A percentile compares a stretch with the other conserved stretches of the same genome.
Conservation (phyloP, 30 jellyfish, hydroid and myxozoan genomes). For the Pelagia noctiluca region DNA sequence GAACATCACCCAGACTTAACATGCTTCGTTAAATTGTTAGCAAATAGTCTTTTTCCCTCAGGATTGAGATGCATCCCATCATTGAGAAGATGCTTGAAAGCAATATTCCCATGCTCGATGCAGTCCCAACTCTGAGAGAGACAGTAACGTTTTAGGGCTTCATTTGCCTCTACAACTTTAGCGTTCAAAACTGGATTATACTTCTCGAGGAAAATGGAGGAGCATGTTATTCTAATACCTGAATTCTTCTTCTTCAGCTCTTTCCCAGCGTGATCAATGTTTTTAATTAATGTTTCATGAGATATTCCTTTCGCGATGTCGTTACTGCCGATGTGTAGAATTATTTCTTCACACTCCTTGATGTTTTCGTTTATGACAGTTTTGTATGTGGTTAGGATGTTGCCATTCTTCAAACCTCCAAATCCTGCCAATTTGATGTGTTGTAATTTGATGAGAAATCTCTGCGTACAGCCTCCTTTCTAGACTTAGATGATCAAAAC, state of each 20-base stretch:
- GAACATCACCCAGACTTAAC: background rate
- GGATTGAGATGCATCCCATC: too few relatives aligned
- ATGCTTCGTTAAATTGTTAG: slow-evolving; percentile 7
- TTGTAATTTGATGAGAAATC: too few relatives aligned
- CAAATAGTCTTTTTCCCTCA: slow-evolving; percentile 16
- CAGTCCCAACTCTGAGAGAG: too few relatives aligned
- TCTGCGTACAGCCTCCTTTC: too few relatives aligned
- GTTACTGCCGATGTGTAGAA: slow-evolving; percentile 26
- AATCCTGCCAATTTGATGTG: too few relatives aligned
- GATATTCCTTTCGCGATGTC: slow-evolving; percentile 30
- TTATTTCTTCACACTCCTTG: too few relatives aligned
- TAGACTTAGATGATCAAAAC: too few relatives aligned
- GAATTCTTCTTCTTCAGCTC: slow-evolving; percentile 3
- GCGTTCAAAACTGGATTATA: slow-evolving; percentile 12
- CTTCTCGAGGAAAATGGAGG: slow-evolving; percentile 5
- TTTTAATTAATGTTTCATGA: background rate
- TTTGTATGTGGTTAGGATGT: too few relatives aligned
- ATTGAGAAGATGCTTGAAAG: slow-evolving; percentile 28
- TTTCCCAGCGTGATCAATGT: slow-evolving; percentile 13
- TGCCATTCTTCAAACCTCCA: too few relatives aligned
- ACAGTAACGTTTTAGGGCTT: too few relatives aligned
- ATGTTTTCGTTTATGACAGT: too few relatives aligned
- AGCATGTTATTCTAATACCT: background rate
- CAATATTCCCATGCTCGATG: slow-evolving; percentile 17
- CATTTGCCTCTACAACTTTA: slow-evolving; percentile 16